These are phyloP conservation scores for Chydorus sphaericus DNA, from an alignment of 2,888 invertebrate genomes.

Conservation along the genomic window DNA sequence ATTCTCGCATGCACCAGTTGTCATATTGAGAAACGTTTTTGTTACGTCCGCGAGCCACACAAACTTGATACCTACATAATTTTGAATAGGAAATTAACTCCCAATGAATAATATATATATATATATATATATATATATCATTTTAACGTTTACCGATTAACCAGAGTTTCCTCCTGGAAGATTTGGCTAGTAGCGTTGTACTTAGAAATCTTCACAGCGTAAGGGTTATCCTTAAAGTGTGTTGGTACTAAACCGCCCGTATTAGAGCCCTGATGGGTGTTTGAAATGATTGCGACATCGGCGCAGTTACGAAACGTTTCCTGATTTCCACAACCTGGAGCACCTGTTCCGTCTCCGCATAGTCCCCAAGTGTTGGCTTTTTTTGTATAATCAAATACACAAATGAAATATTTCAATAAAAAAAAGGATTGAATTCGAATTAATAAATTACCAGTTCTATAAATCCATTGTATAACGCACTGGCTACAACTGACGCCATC, in stretches of 20 bases:
- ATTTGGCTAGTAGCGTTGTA: constrained; percentile 25
- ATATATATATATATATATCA: too few species aligned
- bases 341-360: constrained; percentile 70
- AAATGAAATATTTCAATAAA: too few species aligned
- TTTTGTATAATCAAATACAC: too few species aligned
- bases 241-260: not conserved
- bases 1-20: constrained; percentile 72
- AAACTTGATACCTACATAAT: constrained; percentile 61
- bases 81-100: too few species aligned
- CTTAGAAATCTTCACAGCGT: constrained; percentile 50
- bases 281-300: constrained; percentile 66
- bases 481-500: constrained; percentile 61
- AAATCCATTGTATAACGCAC: constrained; percentile 86
- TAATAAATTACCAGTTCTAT: constrained; percentile 64
- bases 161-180: not conserved
- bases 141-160: not conserved
- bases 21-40: constrained; percentile 57
- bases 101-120: too few species aligned
- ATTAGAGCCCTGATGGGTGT: constrained; percentile 45
- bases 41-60: constrained; percentile 48
- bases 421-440: not conserved
- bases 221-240: constrained; percentile 9
- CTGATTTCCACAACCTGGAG: constrained; percentile 74
- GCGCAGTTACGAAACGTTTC: constrained; percentile 87
- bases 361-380: constrained; percentile 83